phyloP scores from a whole-genome alignment of 2,113 vertebrate species.

The Prionailurus viverrinus region DNA sequence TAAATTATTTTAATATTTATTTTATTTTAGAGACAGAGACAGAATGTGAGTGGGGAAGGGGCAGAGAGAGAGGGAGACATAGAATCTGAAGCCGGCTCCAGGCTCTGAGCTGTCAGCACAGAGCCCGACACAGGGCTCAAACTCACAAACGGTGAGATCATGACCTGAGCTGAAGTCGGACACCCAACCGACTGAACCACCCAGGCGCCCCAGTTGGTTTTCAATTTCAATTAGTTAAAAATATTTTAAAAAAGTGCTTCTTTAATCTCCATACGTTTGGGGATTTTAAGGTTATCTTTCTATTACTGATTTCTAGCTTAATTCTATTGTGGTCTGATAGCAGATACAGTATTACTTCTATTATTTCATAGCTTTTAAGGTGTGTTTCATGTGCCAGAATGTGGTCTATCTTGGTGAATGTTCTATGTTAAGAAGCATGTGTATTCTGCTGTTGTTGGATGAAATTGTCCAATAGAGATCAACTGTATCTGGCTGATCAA shows the following conservation, averaged over 20 bases:
- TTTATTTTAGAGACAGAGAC: no score
- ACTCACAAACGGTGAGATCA: no score
- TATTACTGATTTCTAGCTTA: background rate
- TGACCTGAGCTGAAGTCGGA: no score
- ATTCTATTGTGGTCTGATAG: background rate
- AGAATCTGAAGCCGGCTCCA: no score
- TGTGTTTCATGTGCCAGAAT: background rate
- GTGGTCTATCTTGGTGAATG: background rate
- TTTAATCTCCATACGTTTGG: background rate
- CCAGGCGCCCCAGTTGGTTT: background rate
- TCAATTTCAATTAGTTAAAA: background rate
- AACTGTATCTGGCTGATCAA: background rate
- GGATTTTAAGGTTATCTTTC: background rate
- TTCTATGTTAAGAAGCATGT: background rate
- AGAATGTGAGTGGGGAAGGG: no score
- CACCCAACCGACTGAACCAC: no score
- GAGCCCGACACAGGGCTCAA: no score
- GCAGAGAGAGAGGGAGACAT: no score
- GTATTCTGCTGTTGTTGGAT: background rate
- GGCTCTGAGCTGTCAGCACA: no score
- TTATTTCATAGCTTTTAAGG: background rate
- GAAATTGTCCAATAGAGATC: background rate
- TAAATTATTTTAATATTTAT: background rate
- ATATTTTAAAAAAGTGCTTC: background rate
- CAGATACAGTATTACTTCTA: background rate